phyloP scores from a whole-genome alignment of 2,113 vertebrate species.

The Scophthalmus maximus region DNA sequence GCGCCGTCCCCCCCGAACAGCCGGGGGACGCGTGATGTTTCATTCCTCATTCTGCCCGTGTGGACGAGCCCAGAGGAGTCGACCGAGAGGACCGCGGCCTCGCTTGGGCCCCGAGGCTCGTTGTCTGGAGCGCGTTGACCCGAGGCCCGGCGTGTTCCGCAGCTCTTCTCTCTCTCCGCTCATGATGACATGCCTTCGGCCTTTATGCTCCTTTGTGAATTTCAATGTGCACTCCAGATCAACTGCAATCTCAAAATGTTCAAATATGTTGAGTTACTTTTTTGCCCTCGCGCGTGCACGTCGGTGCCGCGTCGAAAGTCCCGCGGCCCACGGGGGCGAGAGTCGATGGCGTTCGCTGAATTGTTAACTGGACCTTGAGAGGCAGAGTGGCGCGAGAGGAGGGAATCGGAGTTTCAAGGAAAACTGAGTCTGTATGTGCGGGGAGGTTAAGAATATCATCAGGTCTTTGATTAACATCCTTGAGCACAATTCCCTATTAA shows the following conservation, averaged over 20 bases:
- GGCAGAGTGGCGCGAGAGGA: constrained; percentile 25
- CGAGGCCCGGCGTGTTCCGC: constrained; percentile 47
- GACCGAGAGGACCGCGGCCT: constrained; percentile 24
- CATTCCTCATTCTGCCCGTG: background rate
- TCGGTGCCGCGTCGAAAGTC: constrained; percentile 40
- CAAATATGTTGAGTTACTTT: constrained; percentile 34
- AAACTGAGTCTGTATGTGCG: constrained; percentile 12
- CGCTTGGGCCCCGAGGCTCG: constrained; percentile 48
- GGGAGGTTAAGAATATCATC: background rate
- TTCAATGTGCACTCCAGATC: constrained; percentile 64
- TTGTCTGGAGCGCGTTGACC: constrained; percentile 43
- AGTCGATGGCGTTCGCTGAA: constrained; percentile 50
- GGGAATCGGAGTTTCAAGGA: constrained; percentile 5
- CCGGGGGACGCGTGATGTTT: constrained; percentile 1
- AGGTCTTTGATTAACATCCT: too few species aligned
- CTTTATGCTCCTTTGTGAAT: constrained; percentile 53
- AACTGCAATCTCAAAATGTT: constrained; percentile 21
- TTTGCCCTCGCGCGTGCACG: background rate
- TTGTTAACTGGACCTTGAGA: constrained; percentile 65
- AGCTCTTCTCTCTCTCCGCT: constrained; percentile 27
- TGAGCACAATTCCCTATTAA: too few species aligned
- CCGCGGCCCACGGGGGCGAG: constrained; percentile 27
- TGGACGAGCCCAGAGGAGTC: constrained; percentile 10
- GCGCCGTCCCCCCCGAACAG: background rate
- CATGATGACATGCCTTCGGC: constrained; percentile 19